A percentile compares a stretch with the other conserved stretches of the same genome.
These are phyloP conservation scores for Ophion slaviceki DNA, from an alignment of 2,888 invertebrate genomes.

Conservation along the genomic window DNA sequence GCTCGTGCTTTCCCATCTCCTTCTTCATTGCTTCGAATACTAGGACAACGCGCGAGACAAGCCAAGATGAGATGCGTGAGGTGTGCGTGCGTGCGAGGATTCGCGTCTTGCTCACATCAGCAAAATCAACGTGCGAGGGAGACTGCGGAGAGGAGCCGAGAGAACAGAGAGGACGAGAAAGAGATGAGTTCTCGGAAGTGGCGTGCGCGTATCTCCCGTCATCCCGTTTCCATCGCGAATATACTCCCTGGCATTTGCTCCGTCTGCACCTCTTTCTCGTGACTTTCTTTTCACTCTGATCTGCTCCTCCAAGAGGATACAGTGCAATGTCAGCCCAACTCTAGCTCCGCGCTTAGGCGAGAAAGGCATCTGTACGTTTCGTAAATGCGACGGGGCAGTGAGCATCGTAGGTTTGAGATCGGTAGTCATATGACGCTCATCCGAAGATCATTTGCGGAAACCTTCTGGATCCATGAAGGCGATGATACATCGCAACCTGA, in stretches of 20 bases:
- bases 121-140: constrained; percentile 56
- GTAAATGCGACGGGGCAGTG: constrained; percentile 35
- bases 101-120: constrained; percentile 61
- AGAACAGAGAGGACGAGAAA: constrained; percentile 35
- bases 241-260: constrained; percentile 42
- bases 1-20: constrained; percentile 14
- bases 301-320: constrained; percentile 19
- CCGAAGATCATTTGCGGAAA: not conserved
- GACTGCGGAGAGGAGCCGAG: constrained; percentile 3
- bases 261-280: constrained; percentile 19
- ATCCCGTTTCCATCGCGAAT: constrained; percentile 66
- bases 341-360: constrained; percentile 52
- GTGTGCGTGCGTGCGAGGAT: constrained; percentile 70
- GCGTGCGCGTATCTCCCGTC: constrained; percentile 78
- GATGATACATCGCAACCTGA: too few species aligned
- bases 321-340: constrained; percentile 39
- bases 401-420: constrained; percentile 12
- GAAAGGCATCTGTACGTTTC: constrained; percentile 46
- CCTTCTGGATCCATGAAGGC: not conserved
- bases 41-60: constrained; percentile 31
- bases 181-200: constrained; percentile 79
- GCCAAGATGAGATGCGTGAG: constrained; percentile 54
- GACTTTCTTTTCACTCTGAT: not conserved
- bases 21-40: constrained; percentile 14
- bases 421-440: not conserved